Evolutionary conservation across 2,797 vertebrate genomes (phyloP), one percentile per base, ranked within the genome.

Genomic region (Eupleurogrammus muticus): DNA sequence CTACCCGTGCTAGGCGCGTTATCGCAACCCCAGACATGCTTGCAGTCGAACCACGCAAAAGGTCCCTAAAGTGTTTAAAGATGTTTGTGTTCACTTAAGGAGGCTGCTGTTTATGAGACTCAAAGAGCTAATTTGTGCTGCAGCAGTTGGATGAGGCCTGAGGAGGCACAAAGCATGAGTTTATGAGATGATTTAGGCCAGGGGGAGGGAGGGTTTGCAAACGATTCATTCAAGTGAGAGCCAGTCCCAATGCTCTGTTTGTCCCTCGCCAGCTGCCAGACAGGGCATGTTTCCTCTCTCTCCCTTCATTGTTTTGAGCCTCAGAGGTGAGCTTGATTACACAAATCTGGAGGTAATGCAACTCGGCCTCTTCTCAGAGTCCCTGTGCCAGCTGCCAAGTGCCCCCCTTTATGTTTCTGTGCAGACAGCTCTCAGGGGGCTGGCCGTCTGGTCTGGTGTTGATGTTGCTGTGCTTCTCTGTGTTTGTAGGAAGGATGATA

Each of bases 401-500:
- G 67, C 60, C 83, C 79, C 64, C 56, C 55, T 84, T 83, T 83
- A 81, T 86, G 77, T 81, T 82, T 76, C 73, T 68, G 60, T 79
- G 69, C 72, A 77, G 79, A 79, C 32, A 0, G 58, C 70, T 85
- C 89, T 83, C 79, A 38, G 62, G 80, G 82, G 84, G 69, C 52
- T 47, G 21, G 2, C 79, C 59, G 74, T 87, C 71, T 84, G 84
- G 66, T 79, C 67, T 84, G 66, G 64, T 83, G 79, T 91, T 91
- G 87, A 89, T 88, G 84, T 73, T 77, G 66, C 81, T 85, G 54
- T 91, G 57, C 75, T 53, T 87, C 28, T 89, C 48, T 91, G 40
- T 75, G 53, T 91, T 87, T 92, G 73, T 95, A 99, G 98, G 96
- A 99, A 99, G 94, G 98, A 99, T 93, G 97, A 99, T 93, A 98